A percentile compares a stretch with the other conserved stretches of the same genome.
phyloP scores from a whole-genome alignment of 1,140 invertebrate species.

The Trichomalopsis sarcophagae region DNA sequence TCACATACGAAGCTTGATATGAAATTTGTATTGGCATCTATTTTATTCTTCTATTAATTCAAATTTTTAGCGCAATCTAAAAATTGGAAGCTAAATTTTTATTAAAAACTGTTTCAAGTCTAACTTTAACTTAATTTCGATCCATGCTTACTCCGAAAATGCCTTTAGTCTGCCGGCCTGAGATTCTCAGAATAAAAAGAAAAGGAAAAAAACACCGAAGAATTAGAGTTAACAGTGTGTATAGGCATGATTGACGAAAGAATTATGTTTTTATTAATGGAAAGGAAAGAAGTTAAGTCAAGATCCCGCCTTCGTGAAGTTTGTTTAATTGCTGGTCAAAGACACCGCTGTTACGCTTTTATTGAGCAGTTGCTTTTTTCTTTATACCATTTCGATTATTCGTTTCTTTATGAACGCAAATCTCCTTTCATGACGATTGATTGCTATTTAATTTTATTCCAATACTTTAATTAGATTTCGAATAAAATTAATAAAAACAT shows the following conservation, averaged over 20 bases:
- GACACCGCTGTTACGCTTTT: neutral
- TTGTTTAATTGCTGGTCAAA: neutral
- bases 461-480: neutral
- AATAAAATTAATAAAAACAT: neutral
- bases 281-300: neutral
- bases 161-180: too few relatives aligned
- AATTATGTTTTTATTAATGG: slow-evolving; percentile 32
- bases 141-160: too few relatives aligned
- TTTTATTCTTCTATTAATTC: neutral
- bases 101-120: too few relatives aligned
- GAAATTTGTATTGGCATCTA: neutral
- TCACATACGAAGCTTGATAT: neutral
- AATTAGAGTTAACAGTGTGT: neutral
- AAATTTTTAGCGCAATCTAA: neutral
- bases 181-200: neutral
- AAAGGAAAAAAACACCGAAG: slow-evolving; percentile 23
- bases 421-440: slow-evolving; percentile 26
- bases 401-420: neutral
- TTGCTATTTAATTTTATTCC: neutral
- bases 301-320: neutral
- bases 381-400: slow-evolving; percentile 7
- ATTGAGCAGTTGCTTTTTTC: neutral
- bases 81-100: too few relatives aligned
- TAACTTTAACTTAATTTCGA: too few relatives aligned
- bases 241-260: slow-evolving; percentile 18